Evolutionary conservation across 2,888 invertebrate genomes (phyloP), one percentile per base, ranked within the genome.

Genomic region (Perizoma affinitatum): DNA sequence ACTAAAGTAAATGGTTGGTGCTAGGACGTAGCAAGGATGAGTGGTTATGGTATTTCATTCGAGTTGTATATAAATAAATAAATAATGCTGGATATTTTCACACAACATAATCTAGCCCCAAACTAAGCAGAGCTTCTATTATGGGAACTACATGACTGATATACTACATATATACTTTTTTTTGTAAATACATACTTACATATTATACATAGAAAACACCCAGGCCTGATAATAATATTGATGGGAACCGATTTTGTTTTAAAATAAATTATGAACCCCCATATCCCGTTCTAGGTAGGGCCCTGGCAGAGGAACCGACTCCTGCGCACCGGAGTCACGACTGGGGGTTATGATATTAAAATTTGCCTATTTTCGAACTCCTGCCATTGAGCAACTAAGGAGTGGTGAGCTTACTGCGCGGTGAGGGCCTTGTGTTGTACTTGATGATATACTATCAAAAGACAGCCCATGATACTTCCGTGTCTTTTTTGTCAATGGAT

Each of bases 331-430:
- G 56, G 53, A 83, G 86, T 87, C 87, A 87, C 86, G 87, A 82
- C 65, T 69, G 62, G 73, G 68, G 80, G 79, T 83, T 84, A 81
- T 83, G 82, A 83, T 88, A 84, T 87, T 87, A 86, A 87, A 86
- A 86, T 87, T 76, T 82, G 82, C 80, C 78, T 79, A 79, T 82
- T 86, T 86, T 80, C 77, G 67, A 74, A 83, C 74, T 76, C 76
- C 75, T 75, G 69, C 70, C 74, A 78, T 87, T 86, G 79, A 67
- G 82, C 72, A 86, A 87, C 73, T 64, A 71, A 74, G 86, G 86
- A 82, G 85, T 82, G 85, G 82, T 77, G 72, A 67, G 58, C 60
- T 61, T 62, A 66, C 63, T 60, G 56, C 51, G 62, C 47, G 61
- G 54, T 53, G 38, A 40, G 6, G 46, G 38, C 38, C 61, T 54